Base-by-base conservation (phyloP, 64 coral and sea anemone species). In the Cladopsammia gracilis region DNA sequence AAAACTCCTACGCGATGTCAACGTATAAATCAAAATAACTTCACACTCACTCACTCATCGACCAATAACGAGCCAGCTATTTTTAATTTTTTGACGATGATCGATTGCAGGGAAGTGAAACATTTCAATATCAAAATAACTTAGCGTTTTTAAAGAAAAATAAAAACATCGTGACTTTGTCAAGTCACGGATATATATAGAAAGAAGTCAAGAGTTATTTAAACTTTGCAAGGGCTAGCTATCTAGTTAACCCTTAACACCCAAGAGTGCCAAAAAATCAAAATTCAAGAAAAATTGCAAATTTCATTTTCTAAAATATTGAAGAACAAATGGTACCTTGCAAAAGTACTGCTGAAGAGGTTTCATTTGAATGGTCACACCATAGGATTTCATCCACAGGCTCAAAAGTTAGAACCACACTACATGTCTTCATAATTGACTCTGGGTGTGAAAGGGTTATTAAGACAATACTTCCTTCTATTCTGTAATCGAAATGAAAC, bases 191-290 rank as follows among this genome's bases (percentile, higher is more conserved):
- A 68, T 46, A 82, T 84, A 56, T 4, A 50, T 19, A 34, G 10
- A 84, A 20, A 84, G 19, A 84, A 43, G 44, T 84, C 80, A 61
- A 67, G 80, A 48, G 80, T 46, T 67, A 84, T 45, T 34, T 10
- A 54, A 23, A 8, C 67, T 20, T 25, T 25, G 54, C 54, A 20
- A 75, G 72, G 58, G 15, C 15, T 64, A 34, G 3, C 62, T 67
- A 67, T 51, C n/a, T 84, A 6, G 13, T 4, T 0, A 20, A 25
- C 34, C 34, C 34, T 34, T 34, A 34, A 34, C 34, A 1, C 34
- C 34, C 34, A 34, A 34, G 34, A 34, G 34, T 34, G 34, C 34
- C 34, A 34, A 34, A 34, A 34, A 34, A 34, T 34, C 34, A 34
- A 34, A 34, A 1, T 34, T 34, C 34, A 34, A 34, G 34, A 34